Evolutionary conservation across 2,888 invertebrate species (phyloP), one percentile per base, ranked within the genome.

Genomic region (Nomada hirtipes): DNA sequence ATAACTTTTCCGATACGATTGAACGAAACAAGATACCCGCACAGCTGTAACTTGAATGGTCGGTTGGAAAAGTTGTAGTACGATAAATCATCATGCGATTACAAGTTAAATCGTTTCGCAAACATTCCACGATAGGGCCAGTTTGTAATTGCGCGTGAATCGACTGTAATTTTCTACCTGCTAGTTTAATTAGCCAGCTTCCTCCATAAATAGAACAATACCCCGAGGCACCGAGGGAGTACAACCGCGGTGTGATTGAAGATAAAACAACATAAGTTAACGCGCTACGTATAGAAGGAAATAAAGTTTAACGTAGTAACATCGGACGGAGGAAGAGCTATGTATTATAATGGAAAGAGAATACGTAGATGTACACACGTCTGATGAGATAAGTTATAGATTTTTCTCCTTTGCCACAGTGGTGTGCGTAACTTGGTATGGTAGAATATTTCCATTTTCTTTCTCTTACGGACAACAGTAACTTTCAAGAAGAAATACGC

Each of bases 351-450:
- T 29, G n/a, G 29, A 18, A 44, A 59, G 44, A 59, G 44, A 52
- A 69, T 59, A 36, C 23, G 26, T 59, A 44, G 7, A 47, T 50
- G n/a, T 50, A 53, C 18, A 68, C 50, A 15, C 36, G 13, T 53
- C 20, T 13, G 70, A 79, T 71, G 60, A 67, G 70, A 79, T 71
- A 53, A 71, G 18, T 79, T 79, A 79, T 79, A 79, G 71, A 79
- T 79, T 79, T 79, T 79, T 65, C 44, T 29, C 20, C 13, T 65
- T 57, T 79, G 61, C 61, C n/a, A 50, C 55, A 23, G 44, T 26
- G 36, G 18, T 44, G 23, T 13, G 18, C 13, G 20, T 36, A 26
- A 44, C 64, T 64, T 59, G 4, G 42, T 63, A 79, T 23, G 2
- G 57, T 42, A 15, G 36, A 18, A 47, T 13, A 55, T 18, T 23